Conservation (phyloP, 2,113 vertebrate genomes). For the Gymnorhina tibicen region DNA sequence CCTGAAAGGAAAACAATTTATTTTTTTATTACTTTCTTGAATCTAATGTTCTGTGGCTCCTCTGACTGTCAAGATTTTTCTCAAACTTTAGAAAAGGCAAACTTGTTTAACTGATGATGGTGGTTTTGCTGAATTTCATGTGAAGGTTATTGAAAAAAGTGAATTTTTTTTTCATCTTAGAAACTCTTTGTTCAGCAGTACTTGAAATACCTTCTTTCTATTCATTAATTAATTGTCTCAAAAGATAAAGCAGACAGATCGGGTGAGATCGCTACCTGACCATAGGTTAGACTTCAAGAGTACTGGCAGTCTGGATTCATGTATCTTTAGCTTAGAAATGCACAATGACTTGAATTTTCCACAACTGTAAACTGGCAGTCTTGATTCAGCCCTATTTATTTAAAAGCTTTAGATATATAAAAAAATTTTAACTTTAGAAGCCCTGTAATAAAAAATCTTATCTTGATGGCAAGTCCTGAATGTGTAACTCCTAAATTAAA, state of each 20-base stretch:
- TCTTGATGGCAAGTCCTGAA: not conserved
- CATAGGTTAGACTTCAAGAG: not conserved
- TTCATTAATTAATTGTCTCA: not conserved
- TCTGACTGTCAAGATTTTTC: not conserved
- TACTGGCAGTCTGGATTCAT: not conserved
- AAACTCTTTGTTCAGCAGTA: not conserved
- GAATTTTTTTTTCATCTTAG: not conserved
- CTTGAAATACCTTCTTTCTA: not conserved
- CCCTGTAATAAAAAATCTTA: not conserved
- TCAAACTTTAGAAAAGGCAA: not conserved
- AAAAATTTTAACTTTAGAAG: not conserved
- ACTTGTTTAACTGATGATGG: not conserved
- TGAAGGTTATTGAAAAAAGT: not conserved
- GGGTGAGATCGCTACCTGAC: not conserved
- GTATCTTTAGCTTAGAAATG: not conserved
- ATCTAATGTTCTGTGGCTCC: not conserved
- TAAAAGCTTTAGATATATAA: not conserved
- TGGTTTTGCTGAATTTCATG: not conserved
- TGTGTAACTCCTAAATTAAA: not conserved
- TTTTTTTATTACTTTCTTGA: not conserved
- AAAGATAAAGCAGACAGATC: not conserved
- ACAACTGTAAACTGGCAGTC: not conserved
- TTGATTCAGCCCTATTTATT: not conserved
- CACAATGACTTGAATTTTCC: not conserved
- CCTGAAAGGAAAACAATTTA: not conserved